Evolutionary conservation across 2,113 vertebrate species (phyloP).

Genomic region (Elanoides forficatus): DNA sequence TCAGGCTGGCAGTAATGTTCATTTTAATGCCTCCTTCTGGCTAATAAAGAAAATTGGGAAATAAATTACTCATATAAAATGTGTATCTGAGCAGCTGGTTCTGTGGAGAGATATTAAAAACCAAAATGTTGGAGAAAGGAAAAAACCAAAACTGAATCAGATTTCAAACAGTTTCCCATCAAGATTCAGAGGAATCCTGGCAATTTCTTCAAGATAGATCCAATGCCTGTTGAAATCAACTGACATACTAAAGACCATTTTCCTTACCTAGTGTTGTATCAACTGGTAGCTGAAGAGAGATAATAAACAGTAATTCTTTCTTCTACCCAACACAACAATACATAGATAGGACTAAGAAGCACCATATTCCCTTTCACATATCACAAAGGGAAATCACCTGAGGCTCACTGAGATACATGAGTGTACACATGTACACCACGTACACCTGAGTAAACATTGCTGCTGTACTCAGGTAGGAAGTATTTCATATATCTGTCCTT

Average conservation of each 20-base stretch:
- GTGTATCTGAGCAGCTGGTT: background rate
- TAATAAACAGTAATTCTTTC: background rate
- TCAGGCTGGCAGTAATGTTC: background rate
- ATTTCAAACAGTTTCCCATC: background rate
- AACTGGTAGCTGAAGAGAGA: background rate
- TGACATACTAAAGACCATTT: background rate
- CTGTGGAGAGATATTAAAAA: background rate
- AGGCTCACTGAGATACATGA: background rate
- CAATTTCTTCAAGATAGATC: background rate
- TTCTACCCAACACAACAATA: background rate
- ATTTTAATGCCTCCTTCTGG: background rate
- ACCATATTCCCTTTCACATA: background rate
- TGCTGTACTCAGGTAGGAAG: background rate
- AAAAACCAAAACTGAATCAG: background rate
- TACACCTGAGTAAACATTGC: background rate
- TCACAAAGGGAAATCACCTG: background rate
- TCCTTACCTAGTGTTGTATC: background rate
- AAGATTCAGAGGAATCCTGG: background rate
- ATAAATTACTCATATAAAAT: background rate
- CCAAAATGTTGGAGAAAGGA: background rate
- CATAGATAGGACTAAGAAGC: background rate
- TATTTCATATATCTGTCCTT: background rate
- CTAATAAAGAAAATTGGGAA: background rate
- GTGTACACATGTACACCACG: background rate
- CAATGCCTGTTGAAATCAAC: background rate